phyloP scores from a whole-genome alignment of 2,797 vertebrate genomes.

The Bucorvus abyssinicus region DNA sequence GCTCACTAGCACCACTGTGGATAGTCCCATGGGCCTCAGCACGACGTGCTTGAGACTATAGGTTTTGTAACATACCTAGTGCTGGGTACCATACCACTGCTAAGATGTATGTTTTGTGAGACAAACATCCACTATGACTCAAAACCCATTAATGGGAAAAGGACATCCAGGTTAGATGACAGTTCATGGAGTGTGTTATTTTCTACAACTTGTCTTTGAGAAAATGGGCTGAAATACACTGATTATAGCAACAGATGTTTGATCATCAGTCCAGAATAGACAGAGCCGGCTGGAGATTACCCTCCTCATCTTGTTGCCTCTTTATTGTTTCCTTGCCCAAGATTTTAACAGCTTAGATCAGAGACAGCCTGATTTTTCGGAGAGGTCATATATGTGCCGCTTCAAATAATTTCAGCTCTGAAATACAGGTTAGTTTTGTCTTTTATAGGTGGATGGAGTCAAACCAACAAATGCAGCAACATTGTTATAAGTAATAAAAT shows the following conservation, averaged over 20 bases:
- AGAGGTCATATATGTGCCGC: neutral
- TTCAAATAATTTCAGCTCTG: neutral
- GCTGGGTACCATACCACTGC: fast-evolving
- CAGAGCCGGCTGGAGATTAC: neutral
- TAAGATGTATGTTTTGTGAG: fast-evolving
- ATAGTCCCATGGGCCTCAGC: fast-evolving
- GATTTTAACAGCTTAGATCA: neutral
- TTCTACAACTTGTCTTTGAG: neutral
- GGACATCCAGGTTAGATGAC: neutral
- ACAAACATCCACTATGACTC: fast-evolving
- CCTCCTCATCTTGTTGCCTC: neutral
- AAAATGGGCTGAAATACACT: neutral
- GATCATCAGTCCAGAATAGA: neutral
- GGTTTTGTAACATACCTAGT: neutral
- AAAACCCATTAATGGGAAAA: fast-evolving
- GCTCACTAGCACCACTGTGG: fast-evolving
- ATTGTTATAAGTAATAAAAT: neutral
- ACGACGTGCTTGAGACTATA: fast-evolving
- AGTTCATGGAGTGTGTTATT: neutral
- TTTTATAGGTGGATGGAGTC: neutral
- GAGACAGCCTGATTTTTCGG: neutral
- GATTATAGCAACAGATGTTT: neutral
- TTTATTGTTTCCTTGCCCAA: neutral
- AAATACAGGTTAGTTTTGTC: neutral
- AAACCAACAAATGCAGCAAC: neutral